These are phyloP conservation scores for Heterohyrax brucei DNA, from an alignment of 2,797 vertebrate species.

Conservation along the genomic window DNA sequence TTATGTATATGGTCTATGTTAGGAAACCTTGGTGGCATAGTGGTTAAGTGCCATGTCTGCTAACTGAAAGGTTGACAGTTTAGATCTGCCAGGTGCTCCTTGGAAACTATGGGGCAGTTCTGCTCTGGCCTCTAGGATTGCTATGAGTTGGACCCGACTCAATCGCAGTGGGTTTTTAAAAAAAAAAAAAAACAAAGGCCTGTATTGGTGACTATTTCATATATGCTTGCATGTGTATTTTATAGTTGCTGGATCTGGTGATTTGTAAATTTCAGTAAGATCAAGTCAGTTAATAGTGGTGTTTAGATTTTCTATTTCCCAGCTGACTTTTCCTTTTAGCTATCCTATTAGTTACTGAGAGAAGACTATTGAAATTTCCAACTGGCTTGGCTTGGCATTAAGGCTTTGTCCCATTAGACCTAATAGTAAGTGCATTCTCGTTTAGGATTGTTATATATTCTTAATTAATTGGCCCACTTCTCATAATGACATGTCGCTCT, in stretches of 20 bases:
- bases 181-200: not conserved
- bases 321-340: not conserved
- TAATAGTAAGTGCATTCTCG: not conserved
- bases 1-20: not conserved
- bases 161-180: not conserved
- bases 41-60: too few relatives aligned
- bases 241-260: not conserved
- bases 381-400: not conserved
- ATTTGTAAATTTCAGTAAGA: not conserved
- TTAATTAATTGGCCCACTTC: not conserved
- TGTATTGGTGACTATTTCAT: conserved; percentile 1
- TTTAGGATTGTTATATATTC: conserved; percentile 8
- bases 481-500: conserved; percentile 3
- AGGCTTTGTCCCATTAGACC: conserved; percentile 23
- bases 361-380: conserved; percentile 39
- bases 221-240: not conserved
- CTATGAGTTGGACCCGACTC: too few relatives aligned
- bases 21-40: too few relatives aligned
- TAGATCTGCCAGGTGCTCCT: too few relatives aligned
- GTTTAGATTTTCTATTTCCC: conserved; percentile 48
- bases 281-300: not conserved
- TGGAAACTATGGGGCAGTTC: too few relatives aligned
- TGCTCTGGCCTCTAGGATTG: too few relatives aligned
- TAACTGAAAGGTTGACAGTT: too few relatives aligned
- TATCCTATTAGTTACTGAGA: not conserved